These are phyloP conservation scores for Nezara viridula DNA, from an alignment of 2,888 invertebrate species.

Conservation along the genomic window DNA sequence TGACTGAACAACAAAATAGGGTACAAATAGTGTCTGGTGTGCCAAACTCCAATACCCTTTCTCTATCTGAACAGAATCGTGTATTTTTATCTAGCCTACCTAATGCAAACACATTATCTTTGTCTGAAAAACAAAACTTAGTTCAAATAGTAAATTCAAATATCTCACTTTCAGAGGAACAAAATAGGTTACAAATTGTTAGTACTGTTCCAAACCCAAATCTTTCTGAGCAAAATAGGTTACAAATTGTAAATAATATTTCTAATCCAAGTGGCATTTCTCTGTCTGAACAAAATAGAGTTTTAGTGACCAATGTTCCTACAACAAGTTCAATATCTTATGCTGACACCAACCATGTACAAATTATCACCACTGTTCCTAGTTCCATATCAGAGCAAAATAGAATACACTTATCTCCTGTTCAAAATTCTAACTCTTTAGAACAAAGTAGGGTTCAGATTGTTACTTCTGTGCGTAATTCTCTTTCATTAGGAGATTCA, in stretches of 20 bases:
- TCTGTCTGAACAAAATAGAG: constrained; percentile 63
- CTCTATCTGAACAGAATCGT: constrained; percentile 64
- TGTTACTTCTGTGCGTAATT: constrained; percentile 64
- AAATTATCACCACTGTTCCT: constrained; percentile 64
- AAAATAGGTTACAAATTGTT: constrained; percentile 65
- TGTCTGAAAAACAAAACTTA: constrained; percentile 65
- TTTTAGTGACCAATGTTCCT: constrained; percentile 66
- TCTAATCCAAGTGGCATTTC: constrained; percentile 59
- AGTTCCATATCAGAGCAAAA: constrained; percentile 58
- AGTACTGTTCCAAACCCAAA: constrained; percentile 62
- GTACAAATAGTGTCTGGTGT: constrained; percentile 66
- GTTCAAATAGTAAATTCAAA: constrained; percentile 63
- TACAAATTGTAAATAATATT: constrained; percentile 65
- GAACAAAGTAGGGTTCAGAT: constrained; percentile 65
- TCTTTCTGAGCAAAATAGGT: constrained; percentile 64
- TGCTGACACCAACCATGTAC: constrained; percentile 63
- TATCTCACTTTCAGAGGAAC: constrained; percentile 65
- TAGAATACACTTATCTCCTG: constrained; percentile 55
- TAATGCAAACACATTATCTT: constrained; percentile 63
- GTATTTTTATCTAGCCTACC: constrained; percentile 62
- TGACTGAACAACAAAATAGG: constrained; percentile 65
- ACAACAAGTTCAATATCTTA: constrained; percentile 58
- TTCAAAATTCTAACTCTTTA: constrained; percentile 58
- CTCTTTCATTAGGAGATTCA: constrained; percentile 58
- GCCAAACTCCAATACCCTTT: constrained; percentile 64